A percentile compares a stretch with the other conserved stretches of the same genome.
These are phyloP conservation scores for Nettapus auritus DNA, from an alignment of 2,113 vertebrate genomes.

Conservation along the genomic window DNA sequence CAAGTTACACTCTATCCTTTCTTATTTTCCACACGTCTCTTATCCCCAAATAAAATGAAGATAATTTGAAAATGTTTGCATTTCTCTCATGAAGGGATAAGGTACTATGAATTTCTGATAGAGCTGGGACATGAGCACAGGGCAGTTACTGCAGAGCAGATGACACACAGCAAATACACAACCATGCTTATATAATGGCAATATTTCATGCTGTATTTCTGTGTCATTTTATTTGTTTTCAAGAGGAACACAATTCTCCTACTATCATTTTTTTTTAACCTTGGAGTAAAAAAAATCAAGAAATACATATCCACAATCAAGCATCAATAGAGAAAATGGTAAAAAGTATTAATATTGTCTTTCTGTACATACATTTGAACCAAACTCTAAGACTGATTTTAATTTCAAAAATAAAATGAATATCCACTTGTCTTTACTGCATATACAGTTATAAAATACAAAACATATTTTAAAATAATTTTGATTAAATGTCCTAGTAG, in stretches of 20 bases:
- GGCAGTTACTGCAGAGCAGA: neutral
- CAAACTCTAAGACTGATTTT: neutral
- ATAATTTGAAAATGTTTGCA: neutral
- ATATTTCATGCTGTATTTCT: neutral
- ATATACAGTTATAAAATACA: neutral
- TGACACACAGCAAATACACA: neutral
- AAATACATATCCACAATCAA: neutral
- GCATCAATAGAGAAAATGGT: neutral
- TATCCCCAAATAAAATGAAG: neutral
- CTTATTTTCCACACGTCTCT: neutral
- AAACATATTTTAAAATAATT: neutral
- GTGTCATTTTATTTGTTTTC: neutral
- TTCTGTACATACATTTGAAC: neutral
- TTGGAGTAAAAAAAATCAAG: neutral
- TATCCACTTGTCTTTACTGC: neutral
- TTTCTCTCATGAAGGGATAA: neutral
- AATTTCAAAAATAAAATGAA: neutral
- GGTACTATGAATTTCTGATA: neutral
- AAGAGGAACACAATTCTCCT: rapidly evolving
- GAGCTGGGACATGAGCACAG: neutral
- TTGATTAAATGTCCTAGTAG: neutral
- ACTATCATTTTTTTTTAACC: neutral
- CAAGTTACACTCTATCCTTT: neutral
- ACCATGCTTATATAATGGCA: neutral
- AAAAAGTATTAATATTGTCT: neutral